phyloP scores from a whole-genome alignment of 1,140 invertebrate genomes.

The Drosophila ananassae region DNA sequence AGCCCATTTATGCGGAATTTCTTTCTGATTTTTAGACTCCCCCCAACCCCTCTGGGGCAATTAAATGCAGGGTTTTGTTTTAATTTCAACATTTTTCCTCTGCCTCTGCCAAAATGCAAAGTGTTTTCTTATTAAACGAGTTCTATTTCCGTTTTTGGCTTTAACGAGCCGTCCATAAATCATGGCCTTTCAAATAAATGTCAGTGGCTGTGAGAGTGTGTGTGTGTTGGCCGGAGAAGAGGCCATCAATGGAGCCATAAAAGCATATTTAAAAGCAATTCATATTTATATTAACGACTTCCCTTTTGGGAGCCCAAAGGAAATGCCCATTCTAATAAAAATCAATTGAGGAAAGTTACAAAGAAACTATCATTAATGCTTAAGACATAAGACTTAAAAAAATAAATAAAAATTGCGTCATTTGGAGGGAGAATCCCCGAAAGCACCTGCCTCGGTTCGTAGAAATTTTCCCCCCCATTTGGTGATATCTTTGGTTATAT shows the following conservation, averaged over 20 bases:
- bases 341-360: constrained; percentile 11
- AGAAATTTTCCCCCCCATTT: constrained; percentile 1
- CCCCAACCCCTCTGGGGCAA: constrained; percentile 39
- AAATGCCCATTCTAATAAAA: constrained; percentile 13
- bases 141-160: constrained; percentile 55
- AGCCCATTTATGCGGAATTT: constrained; percentile 58
- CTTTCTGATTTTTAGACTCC: constrained; percentile 34
- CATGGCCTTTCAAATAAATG: constrained; percentile 38
- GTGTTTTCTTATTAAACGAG: constrained; percentile 54
- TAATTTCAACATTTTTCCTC: constrained; percentile 33
- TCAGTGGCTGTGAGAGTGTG: background rate
- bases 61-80: constrained; percentile 51
- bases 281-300: constrained; percentile 52
- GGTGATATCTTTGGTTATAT: constrained; percentile 19
- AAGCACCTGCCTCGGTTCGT: background rate
- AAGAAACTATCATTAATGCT: background rate
- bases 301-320: constrained; percentile 10
- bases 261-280: constrained; percentile 39
- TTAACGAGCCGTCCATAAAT: constrained; percentile 48
- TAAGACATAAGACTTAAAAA: background rate
- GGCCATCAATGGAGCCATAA: constrained; percentile 47
- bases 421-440: constrained; percentile 5
- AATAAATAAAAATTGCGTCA: background rate
- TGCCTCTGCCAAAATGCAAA: constrained; percentile 49
- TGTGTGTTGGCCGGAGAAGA: constrained; percentile 6